Conservation (phyloP, 2,113 vertebrate genomes). For the Xiphorhynchus elegans region DNA sequence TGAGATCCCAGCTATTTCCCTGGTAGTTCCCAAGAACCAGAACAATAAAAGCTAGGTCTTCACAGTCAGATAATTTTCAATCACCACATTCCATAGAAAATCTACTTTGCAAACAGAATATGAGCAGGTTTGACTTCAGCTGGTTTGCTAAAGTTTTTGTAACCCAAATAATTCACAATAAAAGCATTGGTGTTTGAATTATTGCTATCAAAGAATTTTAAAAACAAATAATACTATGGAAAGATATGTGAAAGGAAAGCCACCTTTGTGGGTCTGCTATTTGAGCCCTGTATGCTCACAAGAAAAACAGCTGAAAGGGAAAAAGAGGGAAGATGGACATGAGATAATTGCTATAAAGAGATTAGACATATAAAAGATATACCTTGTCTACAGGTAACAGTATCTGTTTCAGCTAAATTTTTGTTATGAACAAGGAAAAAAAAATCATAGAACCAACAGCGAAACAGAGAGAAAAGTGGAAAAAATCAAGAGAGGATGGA, state of each 20-base stretch:
- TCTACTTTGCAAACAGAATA: not conserved
- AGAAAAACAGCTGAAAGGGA: not conserved
- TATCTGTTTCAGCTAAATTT: not conserved
- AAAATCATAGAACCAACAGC: not conserved
- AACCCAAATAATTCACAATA: not conserved
- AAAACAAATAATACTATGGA: not conserved
- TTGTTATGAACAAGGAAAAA: not conserved
- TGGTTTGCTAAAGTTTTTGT: not conserved
- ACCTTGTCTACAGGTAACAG: not conserved
- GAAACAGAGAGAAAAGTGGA: not conserved
- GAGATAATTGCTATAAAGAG: not conserved
- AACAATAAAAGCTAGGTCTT: not conserved
- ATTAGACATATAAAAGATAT: not conserved
- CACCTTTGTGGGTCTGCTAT: not conserved
- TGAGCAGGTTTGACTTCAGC: not conserved
- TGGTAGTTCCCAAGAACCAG: not conserved
- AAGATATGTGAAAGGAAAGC: not conserved
- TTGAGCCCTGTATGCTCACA: not conserved
- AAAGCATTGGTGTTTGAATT: not conserved
- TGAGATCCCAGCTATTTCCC: constrained; percentile 40
- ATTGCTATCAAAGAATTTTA: not conserved
- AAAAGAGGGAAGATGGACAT: not conserved
- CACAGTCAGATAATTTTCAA: not conserved
- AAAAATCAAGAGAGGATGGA: not conserved
- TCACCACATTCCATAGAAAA: not conserved